Evolutionary conservation across 23 tunicate species (phyloP).

Genomic region (Styela plicata): DNA sequence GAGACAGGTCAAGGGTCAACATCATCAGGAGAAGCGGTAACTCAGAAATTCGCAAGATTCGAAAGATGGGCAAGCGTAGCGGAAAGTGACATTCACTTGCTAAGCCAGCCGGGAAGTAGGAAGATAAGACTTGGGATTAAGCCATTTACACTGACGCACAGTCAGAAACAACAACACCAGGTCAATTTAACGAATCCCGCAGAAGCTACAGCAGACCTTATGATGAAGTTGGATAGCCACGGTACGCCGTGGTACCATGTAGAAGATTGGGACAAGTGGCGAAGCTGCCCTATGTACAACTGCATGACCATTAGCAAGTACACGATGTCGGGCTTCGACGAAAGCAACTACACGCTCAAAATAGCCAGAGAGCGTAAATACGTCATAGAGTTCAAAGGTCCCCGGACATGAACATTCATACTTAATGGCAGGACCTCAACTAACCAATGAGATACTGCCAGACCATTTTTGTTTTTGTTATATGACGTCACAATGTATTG

Average conservation of each 20-base stretch:
- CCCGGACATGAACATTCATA: background rate
- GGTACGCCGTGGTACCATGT: too few relatives aligned
- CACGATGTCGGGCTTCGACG: background rate
- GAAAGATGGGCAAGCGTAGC: background rate
- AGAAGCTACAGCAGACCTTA: background rate
- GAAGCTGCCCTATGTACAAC: too few relatives aligned
- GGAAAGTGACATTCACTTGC: background rate
- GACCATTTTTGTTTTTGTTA: too few relatives aligned
- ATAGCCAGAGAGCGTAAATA: background rate
- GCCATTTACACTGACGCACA: background rate
- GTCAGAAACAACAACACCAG: background rate
- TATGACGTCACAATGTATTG: too few relatives aligned
- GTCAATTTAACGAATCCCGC: background rate
- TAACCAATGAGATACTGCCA: too few relatives aligned
- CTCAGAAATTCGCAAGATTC: background rate
- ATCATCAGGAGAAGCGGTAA: background rate
- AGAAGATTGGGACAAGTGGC: too few relatives aligned
- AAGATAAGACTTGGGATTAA: background rate
- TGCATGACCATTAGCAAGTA: too few relatives aligned
- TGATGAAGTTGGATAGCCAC: too few relatives aligned
- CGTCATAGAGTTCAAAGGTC: background rate
- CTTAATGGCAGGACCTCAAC: too few relatives aligned
- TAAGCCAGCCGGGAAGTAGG: background rate
- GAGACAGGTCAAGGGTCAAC: background rate
- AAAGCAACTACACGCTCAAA: background rate